Evolutionary conservation across 2,797 vertebrate species (phyloP).

Genomic region (Enteromius fasciolatus): DNA sequence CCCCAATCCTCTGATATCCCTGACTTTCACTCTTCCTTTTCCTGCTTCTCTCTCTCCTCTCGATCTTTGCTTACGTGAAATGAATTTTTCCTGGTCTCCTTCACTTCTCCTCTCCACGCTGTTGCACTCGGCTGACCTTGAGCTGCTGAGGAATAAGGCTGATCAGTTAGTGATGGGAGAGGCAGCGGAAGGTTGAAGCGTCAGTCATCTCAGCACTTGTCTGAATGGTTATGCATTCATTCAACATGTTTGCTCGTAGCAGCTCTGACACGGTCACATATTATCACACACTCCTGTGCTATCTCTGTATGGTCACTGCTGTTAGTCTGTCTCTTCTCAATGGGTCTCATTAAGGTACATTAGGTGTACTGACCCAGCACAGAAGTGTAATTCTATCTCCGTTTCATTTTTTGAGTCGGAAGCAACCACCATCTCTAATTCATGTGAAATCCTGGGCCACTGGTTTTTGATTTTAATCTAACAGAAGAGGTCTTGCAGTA

Average conservation of each 20-base stretch:
- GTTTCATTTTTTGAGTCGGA: neutral
- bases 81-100: neutral
- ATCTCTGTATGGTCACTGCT: neutral
- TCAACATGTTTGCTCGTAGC: neutral
- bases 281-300: neutral
- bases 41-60: neutral
- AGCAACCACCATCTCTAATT: neutral
- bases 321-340: conserved; percentile 1
- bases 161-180: neutral
- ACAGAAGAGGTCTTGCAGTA: neutral
- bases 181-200: neutral
- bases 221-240: neutral
- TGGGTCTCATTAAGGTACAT: conserved; percentile 1
- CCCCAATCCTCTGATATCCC: neutral
- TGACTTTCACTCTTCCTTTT: neutral
- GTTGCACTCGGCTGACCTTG: conserved; percentile 6
- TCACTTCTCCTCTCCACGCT: neutral
- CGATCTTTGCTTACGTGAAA: too few species aligned
- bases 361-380: neutral
- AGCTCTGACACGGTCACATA: conserved; percentile 7
- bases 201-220: neutral
- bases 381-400: neutral
- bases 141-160: neutral
- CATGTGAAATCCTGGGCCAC: neutral
- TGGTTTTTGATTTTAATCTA: neutral